Evolutionary conservation across 2,797 vertebrate species (phyloP).

Genomic region (Manis javanica): DNA sequence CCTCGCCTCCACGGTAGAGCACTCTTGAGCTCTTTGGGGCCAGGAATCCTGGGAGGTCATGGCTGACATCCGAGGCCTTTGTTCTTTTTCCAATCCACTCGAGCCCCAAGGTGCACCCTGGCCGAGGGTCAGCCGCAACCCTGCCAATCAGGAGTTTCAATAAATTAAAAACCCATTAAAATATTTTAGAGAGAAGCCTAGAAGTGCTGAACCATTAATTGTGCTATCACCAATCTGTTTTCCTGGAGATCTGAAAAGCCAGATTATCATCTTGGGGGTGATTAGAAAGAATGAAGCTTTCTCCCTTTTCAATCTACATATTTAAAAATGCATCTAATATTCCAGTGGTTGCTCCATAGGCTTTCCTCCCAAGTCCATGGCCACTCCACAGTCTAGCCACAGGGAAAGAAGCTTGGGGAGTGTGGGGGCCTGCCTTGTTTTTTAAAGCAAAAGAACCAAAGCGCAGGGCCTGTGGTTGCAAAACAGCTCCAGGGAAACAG

Average conservation of each 20-base stretch:
- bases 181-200: slow-evolving; percentile 87
- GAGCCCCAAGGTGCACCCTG: not conserved
- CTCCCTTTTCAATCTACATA: slow-evolving; percentile 85
- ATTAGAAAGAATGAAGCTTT: slow-evolving; percentile 82
- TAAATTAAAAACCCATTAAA: slow-evolving; percentile 86
- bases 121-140: slow-evolving; percentile 35
- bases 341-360: slow-evolving; percentile 74
- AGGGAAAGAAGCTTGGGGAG: slow-evolving; percentile 63
- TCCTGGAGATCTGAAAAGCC: slow-evolving; percentile 83
- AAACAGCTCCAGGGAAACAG: slow-evolving; percentile 81
- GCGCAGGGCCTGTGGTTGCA: slow-evolving; percentile 70
- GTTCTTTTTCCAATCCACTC: not conserved
- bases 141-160: slow-evolving; percentile 81
- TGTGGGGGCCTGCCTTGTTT: slow-evolving; percentile 18
- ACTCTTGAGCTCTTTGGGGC: not conserved
- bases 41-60: not conserved
- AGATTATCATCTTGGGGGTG: slow-evolving; percentile 85
- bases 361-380: slow-evolving; percentile 75
- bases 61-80: not conserved
- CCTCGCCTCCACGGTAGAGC: not conserved
- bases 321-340: slow-evolving; percentile 82
- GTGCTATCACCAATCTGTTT: slow-evolving; percentile 86
- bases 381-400: slow-evolving; percentile 71
- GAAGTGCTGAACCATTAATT: slow-evolving; percentile 86
- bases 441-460: slow-evolving; percentile 50